These are phyloP conservation scores for Linepithema humile DNA, from an alignment of 1,140 invertebrate species.

Conservation along the genomic window DNA sequence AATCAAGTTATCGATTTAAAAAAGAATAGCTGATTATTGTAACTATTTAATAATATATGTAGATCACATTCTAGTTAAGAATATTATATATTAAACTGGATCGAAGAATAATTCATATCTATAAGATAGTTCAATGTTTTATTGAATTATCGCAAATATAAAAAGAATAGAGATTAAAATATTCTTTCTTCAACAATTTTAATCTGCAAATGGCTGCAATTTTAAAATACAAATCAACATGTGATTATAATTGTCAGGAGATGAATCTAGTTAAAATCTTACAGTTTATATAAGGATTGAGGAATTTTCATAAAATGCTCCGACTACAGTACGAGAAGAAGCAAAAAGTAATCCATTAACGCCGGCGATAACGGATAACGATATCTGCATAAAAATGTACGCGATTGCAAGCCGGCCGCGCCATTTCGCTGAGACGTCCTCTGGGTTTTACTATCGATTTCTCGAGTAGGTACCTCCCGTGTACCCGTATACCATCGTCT, in stretches of 20 bases:
- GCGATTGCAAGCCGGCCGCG: slow-evolving; percentile 15
- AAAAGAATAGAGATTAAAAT: background rate
- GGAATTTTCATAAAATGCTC: background rate
- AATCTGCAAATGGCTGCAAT: background rate
- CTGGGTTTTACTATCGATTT: slow-evolving; percentile 62
- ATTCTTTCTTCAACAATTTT: background rate
- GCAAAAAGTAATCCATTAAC: slow-evolving; percentile 17
- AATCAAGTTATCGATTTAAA: background rate
- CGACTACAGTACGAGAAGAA: no score
- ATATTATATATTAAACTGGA: background rate
- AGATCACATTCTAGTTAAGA: background rate
- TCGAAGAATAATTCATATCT: background rate
- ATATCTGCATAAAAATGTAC: slow-evolving; percentile 32
- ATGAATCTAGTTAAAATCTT: background rate
- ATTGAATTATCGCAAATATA: background rate
- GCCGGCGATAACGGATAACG: slow-evolving; percentile 2
- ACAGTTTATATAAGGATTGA: background rate
- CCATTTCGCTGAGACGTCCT: slow-evolving; percentile 46
- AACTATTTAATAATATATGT: background rate
- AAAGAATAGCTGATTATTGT: background rate
- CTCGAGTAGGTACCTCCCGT: slow-evolving; percentile 14
- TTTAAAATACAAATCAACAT: background rate
- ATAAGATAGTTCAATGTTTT: background rate
- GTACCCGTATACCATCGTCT: slow-evolving; percentile 41
- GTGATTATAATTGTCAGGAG: background rate